Evolutionary conservation across 2,888 invertebrate genomes (phyloP).

Genomic region (Cetonia aurata): DNA sequence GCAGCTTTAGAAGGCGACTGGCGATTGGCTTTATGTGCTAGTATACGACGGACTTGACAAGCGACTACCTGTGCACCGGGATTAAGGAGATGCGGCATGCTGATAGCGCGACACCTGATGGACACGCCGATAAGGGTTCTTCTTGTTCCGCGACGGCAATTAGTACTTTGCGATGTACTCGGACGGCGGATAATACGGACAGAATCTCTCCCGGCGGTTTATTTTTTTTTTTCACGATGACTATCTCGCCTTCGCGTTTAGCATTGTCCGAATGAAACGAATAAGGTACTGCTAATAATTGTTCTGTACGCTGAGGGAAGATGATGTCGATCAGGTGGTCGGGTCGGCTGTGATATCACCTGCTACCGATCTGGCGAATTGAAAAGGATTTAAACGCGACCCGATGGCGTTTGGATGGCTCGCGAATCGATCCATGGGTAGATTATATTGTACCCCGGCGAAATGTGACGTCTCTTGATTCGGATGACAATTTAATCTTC

Average conservation of each 20-base stretch:
- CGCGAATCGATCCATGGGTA: constrained; percentile 18
- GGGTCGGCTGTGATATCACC: constrained; percentile 28
- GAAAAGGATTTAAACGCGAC: constrained; percentile 26
- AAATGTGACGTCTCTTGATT: constrained; percentile 18
- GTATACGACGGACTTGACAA: constrained; percentile 46
- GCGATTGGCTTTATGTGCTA: constrained; percentile 8
- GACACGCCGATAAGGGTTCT: constrained; percentile 52
- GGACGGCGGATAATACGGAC: constrained; percentile 7
- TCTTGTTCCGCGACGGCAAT: constrained; percentile 49
- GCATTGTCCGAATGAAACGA: constrained; percentile 10
- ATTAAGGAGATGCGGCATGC: constrained; percentile 51
- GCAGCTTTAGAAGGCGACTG: constrained; percentile 1
- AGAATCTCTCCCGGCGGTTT: constrained; percentile 3
- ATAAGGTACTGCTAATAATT: constrained; percentile 28
- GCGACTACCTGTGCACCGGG: constrained; percentile 52
- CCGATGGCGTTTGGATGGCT: neutral
- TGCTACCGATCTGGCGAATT: constrained; percentile 36
- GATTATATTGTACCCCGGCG: constrained; percentile 21
- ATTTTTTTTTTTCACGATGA: constrained; percentile 31
- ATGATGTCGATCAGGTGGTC: constrained; percentile 3
- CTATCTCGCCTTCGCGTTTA: constrained; percentile 19
- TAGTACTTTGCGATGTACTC: constrained; percentile 46
- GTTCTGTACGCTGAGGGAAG: constrained; percentile 3
- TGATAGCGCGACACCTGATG: constrained; percentile 54
- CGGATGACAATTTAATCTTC: constrained; percentile 28